These are phyloP conservation scores for Lathamus discolor DNA, from an alignment of 2,113 vertebrate species.

Conservation along the genomic window DNA sequence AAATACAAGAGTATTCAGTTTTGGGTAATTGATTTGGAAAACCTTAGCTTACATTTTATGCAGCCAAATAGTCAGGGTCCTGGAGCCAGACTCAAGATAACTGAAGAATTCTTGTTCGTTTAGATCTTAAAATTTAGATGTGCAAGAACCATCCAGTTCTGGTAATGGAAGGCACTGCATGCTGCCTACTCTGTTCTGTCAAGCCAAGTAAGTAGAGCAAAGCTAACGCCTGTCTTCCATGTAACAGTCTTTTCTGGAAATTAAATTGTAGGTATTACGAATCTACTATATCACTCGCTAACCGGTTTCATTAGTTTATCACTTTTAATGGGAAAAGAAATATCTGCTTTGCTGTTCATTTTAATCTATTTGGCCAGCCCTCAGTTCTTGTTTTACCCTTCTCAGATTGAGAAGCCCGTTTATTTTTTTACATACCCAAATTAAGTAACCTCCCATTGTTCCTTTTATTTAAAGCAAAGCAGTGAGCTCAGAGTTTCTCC, in stretches of 20 bases:
- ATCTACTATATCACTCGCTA: background rate
- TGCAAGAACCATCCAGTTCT: background rate
- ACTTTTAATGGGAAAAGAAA: background rate
- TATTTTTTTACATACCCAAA: background rate
- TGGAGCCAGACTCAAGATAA: background rate
- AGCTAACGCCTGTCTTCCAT: background rate
- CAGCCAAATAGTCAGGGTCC: background rate
- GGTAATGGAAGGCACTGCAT: background rate
- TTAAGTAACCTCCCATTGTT: conserved; percentile 8
- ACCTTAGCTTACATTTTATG: background rate
- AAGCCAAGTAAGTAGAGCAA: background rate
- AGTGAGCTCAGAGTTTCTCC: background rate
- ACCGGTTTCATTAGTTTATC: background rate
- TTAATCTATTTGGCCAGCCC: background rate
- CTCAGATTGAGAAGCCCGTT: background rate
- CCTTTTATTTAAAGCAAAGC: background rate
- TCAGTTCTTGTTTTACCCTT: background rate
- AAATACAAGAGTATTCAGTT: background rate
- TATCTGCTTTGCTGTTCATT: background rate
- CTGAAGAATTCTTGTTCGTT: background rate
- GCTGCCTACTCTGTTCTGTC: background rate
- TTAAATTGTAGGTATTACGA: background rate
- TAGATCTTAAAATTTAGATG: background rate
- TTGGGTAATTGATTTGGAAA: background rate
- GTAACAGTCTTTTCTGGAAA: background rate